Evolutionary conservation across 2,797 vertebrate genomes (phyloP).

Genomic region (Pampus argenteus): DNA sequence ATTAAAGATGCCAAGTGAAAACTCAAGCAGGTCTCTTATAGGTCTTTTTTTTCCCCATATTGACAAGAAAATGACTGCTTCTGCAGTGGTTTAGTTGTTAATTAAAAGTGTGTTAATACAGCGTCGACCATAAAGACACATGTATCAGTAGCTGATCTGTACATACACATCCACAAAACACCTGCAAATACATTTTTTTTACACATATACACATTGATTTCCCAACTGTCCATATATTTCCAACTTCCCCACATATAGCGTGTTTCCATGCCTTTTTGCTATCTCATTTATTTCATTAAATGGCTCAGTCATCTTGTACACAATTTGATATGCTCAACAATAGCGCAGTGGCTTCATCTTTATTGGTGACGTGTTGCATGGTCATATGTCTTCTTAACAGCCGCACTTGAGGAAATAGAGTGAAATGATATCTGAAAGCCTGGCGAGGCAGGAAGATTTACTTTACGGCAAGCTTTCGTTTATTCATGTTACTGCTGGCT

Average conservation of each 20-base stretch:
- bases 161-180: conserved; percentile 5
- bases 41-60: neutral
- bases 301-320: conserved; percentile 42
- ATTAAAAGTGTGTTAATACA: conserved; percentile 29
- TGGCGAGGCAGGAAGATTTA: conserved; percentile 50
- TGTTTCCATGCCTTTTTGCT: conserved; percentile 9
- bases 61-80: conserved; percentile 36
- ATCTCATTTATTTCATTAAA: conserved; percentile 44
- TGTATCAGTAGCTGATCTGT: neutral
- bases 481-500: conserved; percentile 38
- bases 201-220: conserved; percentile 43
- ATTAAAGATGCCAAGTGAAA: conserved; percentile 28
- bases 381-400: conserved; percentile 67
- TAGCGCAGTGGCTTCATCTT: conserved; percentile 55
- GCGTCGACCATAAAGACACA: neutral
- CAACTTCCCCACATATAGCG: conserved; percentile 10
- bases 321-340: conserved; percentile 61
- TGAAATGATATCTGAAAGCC: conserved; percentile 53
- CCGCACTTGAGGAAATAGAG: conserved; percentile 51
- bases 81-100: conserved; percentile 27
- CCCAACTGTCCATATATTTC: conserved; percentile 29
- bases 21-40: conserved; percentile 3
- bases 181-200: conserved; percentile 17
- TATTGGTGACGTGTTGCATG: conserved; percentile 56
- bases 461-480: conserved; percentile 41